Evolutionary conservation across 2,113 vertebrate genomes (phyloP).

Genomic region (Psittacus erithacus): DNA sequence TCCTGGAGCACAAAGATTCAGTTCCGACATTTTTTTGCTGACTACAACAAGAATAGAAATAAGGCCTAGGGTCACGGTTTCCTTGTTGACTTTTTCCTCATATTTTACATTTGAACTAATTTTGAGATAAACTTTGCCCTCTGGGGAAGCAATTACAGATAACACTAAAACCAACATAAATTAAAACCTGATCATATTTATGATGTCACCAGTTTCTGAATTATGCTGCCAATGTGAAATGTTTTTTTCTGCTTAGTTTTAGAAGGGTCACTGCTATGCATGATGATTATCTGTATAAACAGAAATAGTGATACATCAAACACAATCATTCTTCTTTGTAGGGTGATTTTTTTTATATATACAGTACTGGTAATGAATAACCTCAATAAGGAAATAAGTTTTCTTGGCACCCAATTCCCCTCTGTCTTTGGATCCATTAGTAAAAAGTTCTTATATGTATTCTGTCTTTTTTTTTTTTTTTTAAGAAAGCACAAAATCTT

Average conservation of each 20-base stretch:
- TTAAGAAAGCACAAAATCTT: not conserved
- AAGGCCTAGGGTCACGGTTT: conserved; percentile 4
- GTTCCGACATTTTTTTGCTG: not conserved
- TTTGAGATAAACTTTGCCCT: conserved; percentile 63
- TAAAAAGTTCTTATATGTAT: not conserved
- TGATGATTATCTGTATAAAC: not conserved
- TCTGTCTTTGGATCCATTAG: conserved; percentile 9
- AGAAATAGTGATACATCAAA: not conserved
- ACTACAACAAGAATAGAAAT: conserved; percentile 32
- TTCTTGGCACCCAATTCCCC: conserved; percentile 21
- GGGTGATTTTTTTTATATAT: not conserved
- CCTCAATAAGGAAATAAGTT: conserved; percentile 2
- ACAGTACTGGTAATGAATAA: not conserved
- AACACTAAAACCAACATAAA: conserved; percentile 45
- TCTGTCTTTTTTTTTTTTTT: not conserved
- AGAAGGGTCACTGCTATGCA: not conserved
- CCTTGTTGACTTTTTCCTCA: conserved; percentile 53
- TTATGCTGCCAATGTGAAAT: not conserved
- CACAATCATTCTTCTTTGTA: not conserved
- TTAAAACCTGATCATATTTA: conserved; percentile 43
- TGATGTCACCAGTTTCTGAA: not conserved
- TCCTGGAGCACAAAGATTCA: not conserved
- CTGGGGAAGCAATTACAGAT: conserved; percentile 49
- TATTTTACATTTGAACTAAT: conserved; percentile 45
- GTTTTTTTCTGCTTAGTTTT: not conserved